Percentiles rank a stretch among this genome's conserved stretches.
Conservation (phyloP, 2,113 vertebrate species). For the pig (Sus scrofa) region T2T-Sscrofa CM000830.6:38779001-38779500, state of each 20-base stretch:
- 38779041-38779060: constrained; percentile 17
- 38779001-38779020: constrained; percentile 14
- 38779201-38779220: constrained; percentile 27
- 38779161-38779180: constrained; percentile 20
- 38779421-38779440: background rate
- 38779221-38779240: background rate
- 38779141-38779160: constrained; percentile 61
- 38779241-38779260: background rate
- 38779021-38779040: background rate
- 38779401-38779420: background rate
- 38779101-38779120: background rate
- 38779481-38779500: constrained; percentile 13
- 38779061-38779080: background rate
- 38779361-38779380: too few species aligned
- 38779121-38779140: constrained; percentile 28
- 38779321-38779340: background rate
- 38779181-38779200: background rate
- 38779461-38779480: background rate
- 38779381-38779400: too few species aligned
- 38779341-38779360: constrained; percentile 29
- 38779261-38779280: background rate
- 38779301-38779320: background rate
- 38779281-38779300: background rate
- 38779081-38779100: constrained; percentile 4
- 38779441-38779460: background rate